Evolutionary conservation across 2,888 invertebrate species (phyloP), one percentile per base, ranked within the genome.

Genomic region (Chesias legatella): DNA sequence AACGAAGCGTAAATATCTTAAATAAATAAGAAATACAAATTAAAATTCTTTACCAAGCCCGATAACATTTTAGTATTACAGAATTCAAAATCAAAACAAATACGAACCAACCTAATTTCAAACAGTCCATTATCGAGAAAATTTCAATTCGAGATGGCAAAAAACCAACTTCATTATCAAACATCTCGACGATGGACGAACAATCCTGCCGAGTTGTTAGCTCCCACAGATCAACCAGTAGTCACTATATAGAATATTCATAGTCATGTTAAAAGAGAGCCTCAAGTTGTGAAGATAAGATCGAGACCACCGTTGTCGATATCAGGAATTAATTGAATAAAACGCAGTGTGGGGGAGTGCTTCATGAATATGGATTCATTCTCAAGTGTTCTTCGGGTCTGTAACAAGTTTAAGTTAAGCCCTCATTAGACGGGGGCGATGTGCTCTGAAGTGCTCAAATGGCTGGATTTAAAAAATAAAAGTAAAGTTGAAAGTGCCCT

Each of bases 251-350:
- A 34, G 50, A 58, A 55, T 58, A 63, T 57, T 58, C 56, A 58
- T 56, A 50, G 54, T 62, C 57, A 59, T 63, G 64, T 63, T 59
- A 63, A 60, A 60, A 56, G 54, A 54, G 53, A 52, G 46, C 44
- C 40, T 37, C 52, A 51, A 59, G 63, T 59, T 58, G 59, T 56
- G 54, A 46, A 35, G 57, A 61, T 60, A 56, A 64, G 66, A 64
- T 68, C 60, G 50, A 56, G 51, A 46, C 51, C 52, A 39, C 51
- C 43, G 43, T 36, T 42, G 51, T 34, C 46, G 56, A 51, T 83
- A 81, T 79, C 71, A 63, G 56, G 64, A 71, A 77, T 79, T 85
- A 85, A 86, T 85, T 83, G 80, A 82, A 85, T 82, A 77, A 81
- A 83, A 78, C 67, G 67, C 72, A 67, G 65, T 64, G 67, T 67